These are phyloP conservation scores for Silvanus unidentatus DNA, from an alignment of 2,888 invertebrate genomes.

Conservation along the genomic window DNA sequence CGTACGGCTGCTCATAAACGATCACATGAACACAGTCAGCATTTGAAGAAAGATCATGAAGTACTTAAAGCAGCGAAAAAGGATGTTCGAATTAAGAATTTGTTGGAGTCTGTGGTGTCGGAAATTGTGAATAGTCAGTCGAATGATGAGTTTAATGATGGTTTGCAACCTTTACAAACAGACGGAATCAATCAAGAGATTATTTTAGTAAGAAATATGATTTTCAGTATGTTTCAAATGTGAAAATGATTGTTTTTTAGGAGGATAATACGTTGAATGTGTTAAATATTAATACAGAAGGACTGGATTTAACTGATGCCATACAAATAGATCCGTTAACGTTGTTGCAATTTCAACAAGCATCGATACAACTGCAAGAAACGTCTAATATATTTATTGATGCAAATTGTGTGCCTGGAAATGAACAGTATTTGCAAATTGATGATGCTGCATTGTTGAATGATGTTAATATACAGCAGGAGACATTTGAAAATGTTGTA, in stretches of 20 bases:
- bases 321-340: conserved; percentile 16
- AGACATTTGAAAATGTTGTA: too few relatives aligned
- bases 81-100: conserved; percentile 16
- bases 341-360: conserved; percentile 19
- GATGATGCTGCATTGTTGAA: conserved; percentile 23
- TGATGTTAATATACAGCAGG: not conserved
- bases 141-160: too few relatives aligned
- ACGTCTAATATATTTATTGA: too few relatives aligned
- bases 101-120: conserved; percentile 24
- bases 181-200: too few relatives aligned
- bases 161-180: too few relatives aligned
- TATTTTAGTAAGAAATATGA: too few relatives aligned
- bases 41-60: conserved; percentile 16
- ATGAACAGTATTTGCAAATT: conserved; percentile 13
- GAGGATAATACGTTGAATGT: too few relatives aligned
- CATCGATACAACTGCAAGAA: too few relatives aligned
- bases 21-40: conserved; percentile 54
- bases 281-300: too few relatives aligned
- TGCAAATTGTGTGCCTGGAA: not conserved
- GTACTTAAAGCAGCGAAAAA: conserved; percentile 3
- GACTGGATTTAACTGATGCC: too few relatives aligned
- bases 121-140: conserved; percentile 8
- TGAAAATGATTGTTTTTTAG: too few relatives aligned
- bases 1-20: conserved; percentile 62
- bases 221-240: too few relatives aligned